These are phyloP conservation scores for Poeciliopsis presidionis DNA, from an alignment of 2,797 vertebrate species.

Conservation along the genomic window DNA sequence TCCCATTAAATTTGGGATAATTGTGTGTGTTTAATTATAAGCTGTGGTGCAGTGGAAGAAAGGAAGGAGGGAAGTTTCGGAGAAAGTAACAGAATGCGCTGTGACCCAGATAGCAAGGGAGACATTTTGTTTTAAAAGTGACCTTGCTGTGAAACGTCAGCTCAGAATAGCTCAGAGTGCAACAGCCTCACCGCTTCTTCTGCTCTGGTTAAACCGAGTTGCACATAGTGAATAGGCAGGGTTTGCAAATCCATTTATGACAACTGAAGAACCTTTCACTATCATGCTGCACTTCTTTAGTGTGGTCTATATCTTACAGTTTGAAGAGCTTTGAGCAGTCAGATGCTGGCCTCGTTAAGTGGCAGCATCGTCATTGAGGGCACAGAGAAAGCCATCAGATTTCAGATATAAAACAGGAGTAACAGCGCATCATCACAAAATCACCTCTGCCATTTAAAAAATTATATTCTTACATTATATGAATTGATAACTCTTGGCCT, in stretches of 20 bases:
- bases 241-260: slow-evolving; percentile 13
- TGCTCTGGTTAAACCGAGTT: slow-evolving; percentile 47
- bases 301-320: neutral
- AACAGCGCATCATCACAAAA: neutral
- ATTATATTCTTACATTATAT: neutral
- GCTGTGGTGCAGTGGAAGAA: slow-evolving; percentile 69
- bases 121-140: slow-evolving; percentile 87
- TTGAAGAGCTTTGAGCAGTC: neutral
- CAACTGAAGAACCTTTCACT: slow-evolving; percentile 13
- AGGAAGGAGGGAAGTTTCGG: slow-evolving; percentile 75
- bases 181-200: slow-evolving; percentile 46
- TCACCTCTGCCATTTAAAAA: neutral
- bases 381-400: neutral
- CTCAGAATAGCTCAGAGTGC: slow-evolving; percentile 83
- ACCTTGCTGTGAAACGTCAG: slow-evolving; percentile 83
- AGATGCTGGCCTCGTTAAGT: neutral
- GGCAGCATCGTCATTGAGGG: neutral
- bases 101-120: slow-evolving; percentile 83
- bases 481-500: neutral
- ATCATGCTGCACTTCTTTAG: neutral
- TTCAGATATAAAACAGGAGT: neutral
- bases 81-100: slow-evolving; percentile 77
- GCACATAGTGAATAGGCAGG: slow-evolving; percentile 18
- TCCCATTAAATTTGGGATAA: slow-evolving; percentile 89
- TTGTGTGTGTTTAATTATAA: slow-evolving; percentile 89